Base-by-base conservation (phyloP, 2,888 invertebrate species). In the Xylophagus ater region DNA sequence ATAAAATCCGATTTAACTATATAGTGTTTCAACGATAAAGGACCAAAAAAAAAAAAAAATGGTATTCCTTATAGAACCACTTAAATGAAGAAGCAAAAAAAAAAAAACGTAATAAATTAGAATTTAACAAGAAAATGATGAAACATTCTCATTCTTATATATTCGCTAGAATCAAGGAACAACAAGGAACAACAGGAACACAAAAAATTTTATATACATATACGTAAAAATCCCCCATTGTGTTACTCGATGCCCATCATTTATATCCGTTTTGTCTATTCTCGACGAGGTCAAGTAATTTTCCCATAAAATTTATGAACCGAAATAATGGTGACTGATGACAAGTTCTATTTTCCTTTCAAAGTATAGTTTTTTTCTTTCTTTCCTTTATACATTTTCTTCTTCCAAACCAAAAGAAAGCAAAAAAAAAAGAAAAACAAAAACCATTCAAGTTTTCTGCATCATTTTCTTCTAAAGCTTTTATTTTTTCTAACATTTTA, bases 281-380 rank as follows among this genome's bases (percentile, higher is more conserved):
- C 24, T 19, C 5, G 26, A 2, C 5, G 26, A 26, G 26, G 6
- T 26, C 13, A 45, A 41, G 39, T 41, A 41, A 40, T 44, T 44
- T 39, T 42, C 19, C 42, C 38, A 42, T 40, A 44, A 43, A 43
- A 47, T 47, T 47, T 47, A 45, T 47, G 43, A 43, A 43, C 43
- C 42, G 42, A 39, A 47, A 47, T 47, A 45, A 47, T 47, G 41
- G 43, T 47, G 47, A 47, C 45, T 47, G 47, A 47, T 47, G 47
- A 43, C 43, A 46, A 24, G 41, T 41, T 35, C 36, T 34, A 20
- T 34, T 21, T 20, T 31, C 15, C 19, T 31, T 31, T 31, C 31
- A n/a, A n/a, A n/a, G n/a, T n/a, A n/a, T n/a, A n/a, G n/a, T n/a
- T 30, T 10, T 37, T 13, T 14, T 8, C 4, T 25, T 8, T 13